Conservation (phyloP, 2,797 vertebrate genomes). For the Catamblyrhynchus diadema region DNA sequence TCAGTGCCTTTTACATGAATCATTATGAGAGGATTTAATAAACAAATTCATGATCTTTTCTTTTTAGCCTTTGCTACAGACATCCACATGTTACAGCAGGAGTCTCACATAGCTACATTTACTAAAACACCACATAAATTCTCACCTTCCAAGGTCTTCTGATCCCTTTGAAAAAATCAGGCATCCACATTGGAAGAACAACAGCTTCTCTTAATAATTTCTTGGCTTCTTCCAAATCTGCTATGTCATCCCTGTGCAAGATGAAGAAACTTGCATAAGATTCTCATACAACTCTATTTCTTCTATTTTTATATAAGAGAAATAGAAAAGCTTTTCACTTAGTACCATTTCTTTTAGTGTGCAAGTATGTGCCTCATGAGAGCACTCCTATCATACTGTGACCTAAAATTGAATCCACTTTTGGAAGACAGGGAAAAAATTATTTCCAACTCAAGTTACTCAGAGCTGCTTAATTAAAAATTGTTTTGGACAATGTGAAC, state of each 20-base stretch:
- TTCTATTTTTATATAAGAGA: neutral
- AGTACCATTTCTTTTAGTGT: neutral
- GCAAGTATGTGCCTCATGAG: neutral
- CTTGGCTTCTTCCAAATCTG: slow-evolving; percentile 97
- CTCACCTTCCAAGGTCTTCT: slow-evolving; percentile 97
- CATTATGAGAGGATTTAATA: neutral
- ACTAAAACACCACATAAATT: neutral
- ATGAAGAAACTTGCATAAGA: slow-evolving; percentile 6
- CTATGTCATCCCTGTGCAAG: slow-evolving; percentile 90
- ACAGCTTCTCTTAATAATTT: slow-evolving; percentile 96
- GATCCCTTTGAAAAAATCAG: slow-evolving; percentile 98
- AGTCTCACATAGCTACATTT: neutral
- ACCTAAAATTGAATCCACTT: slow-evolving; percentile 14
- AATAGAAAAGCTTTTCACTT: neutral
- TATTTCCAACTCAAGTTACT: neutral
- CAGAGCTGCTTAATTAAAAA: slow-evolving; percentile 51
- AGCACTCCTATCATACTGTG: neutral
- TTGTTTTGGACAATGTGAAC: neutral
- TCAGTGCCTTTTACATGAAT: neutral
- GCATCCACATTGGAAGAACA: slow-evolving; percentile 99
- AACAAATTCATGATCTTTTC: neutral
- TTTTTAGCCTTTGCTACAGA: neutral
- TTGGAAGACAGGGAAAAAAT: neutral
- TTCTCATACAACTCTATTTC: neutral
- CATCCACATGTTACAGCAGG: neutral